phyloP scores from a whole-genome alignment of 2,888 invertebrate species.

The Leptura quadrifasciata region DNA sequence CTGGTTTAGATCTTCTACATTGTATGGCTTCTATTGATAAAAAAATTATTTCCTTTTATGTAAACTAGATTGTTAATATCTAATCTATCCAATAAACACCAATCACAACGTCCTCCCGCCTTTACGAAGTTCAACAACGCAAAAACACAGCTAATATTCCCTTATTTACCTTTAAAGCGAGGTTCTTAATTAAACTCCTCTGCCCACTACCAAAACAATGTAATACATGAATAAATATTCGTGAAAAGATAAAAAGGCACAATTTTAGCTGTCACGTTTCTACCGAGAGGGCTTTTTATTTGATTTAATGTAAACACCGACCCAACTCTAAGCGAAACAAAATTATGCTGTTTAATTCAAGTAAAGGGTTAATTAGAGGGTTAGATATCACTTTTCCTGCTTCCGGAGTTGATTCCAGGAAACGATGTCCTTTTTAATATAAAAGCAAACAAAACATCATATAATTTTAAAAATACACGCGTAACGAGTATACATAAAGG shows the following conservation, averaged over 20 bases:
- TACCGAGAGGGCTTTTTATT: neutral
- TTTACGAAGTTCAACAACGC: neutral
- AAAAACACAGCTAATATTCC: neutral
- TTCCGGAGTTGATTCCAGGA: neutral
- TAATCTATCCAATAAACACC: neutral
- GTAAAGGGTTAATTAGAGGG: constrained; percentile 7
- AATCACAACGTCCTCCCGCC: neutral
- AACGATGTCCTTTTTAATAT: neutral
- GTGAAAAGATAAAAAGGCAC: constrained; percentile 1
- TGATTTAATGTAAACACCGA: neutral
- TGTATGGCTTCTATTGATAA: too few species aligned
- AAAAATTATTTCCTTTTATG: too few species aligned
- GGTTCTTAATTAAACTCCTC: neutral
- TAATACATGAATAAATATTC: neutral
- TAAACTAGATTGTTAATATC: too few species aligned
- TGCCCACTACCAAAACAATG: neutral
- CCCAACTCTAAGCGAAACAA: neutral
- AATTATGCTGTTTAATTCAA: neutral
- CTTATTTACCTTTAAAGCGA: neutral
- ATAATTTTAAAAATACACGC: neutral
- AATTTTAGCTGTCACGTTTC: neutral
- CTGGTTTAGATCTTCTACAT: too few species aligned
- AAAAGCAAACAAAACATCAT: neutral
- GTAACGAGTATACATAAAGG: neutral
- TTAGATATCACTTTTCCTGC: constrained; percentile 7